phyloP scores from a whole-genome alignment of 2,113 vertebrate genomes.

The Passer montanus region DNA sequence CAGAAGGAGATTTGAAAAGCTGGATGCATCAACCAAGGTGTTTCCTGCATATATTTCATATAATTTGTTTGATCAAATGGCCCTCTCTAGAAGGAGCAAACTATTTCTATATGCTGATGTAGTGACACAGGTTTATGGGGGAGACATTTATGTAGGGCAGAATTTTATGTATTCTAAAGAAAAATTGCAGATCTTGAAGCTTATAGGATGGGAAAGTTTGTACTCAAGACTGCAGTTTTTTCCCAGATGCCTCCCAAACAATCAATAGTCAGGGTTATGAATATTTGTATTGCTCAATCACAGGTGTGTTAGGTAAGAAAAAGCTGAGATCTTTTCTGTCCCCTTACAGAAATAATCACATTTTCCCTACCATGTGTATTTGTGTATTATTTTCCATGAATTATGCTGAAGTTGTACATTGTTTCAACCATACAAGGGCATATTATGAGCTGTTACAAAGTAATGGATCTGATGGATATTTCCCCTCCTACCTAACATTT shows the following conservation, averaged over 20 bases:
- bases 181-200: background rate
- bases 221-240: background rate
- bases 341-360: background rate
- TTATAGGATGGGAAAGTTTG: background rate
- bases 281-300: background rate
- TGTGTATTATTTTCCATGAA: background rate
- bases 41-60: background rate
- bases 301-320: background rate
- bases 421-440: background rate
- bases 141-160: rapidly evolving
- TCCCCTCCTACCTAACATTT: background rate
- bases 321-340: background rate
- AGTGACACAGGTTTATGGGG: background rate
- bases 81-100: background rate
- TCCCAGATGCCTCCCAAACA: background rate
- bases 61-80: background rate
- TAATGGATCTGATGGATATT: background rate
- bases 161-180: background rate
- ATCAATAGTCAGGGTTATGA: background rate
- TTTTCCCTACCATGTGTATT: background rate
- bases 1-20: background rate
- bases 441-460: background rate
- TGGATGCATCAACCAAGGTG: background rate
- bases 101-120: background rate
- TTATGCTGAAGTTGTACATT: background rate